phyloP scores from a whole-genome alignment of 2,797 vertebrate genomes.

The Choloepus didactylus region DNA sequence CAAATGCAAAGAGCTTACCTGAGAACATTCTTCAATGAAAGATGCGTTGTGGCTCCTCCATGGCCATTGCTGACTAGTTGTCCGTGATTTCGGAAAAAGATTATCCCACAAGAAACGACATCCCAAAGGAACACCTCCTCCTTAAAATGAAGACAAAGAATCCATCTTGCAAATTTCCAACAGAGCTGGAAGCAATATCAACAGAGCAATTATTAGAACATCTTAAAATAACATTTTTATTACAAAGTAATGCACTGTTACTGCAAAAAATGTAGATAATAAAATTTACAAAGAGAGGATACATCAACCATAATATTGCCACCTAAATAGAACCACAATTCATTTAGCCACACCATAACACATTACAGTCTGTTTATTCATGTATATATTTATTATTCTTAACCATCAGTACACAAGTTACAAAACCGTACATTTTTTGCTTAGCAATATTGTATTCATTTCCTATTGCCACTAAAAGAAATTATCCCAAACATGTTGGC shows the following conservation, averaged over 20 bases:
- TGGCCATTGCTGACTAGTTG: not conserved
- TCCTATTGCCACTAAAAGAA: not conserved
- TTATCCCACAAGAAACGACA: not conserved
- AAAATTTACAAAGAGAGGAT: not conserved
- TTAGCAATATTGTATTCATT: not conserved
- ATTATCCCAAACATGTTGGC: not conserved
- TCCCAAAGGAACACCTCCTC: not conserved
- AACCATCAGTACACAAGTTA: not conserved
- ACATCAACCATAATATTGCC: not conserved
- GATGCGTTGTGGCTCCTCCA: not conserved
- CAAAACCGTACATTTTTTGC: not conserved
- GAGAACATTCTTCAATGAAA: not conserved
- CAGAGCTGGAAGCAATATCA: not conserved
- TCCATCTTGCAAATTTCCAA: not conserved
- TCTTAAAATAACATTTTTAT: not conserved
- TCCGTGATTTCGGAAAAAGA: not conserved
- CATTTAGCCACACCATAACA: not conserved
- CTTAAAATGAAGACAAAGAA: not conserved
- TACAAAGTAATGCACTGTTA: not conserved
- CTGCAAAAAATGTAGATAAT: not conserved
- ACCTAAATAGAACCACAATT: not conserved
- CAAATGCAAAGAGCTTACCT: not conserved
- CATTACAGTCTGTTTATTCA: not conserved
- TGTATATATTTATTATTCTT: not conserved
- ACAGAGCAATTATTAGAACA: not conserved